A percentile compares a stretch with the other conserved stretches of the same genome.
Conservation (phyloP, 2,113 vertebrate species). For the Aegithalos caudatus region DNA sequence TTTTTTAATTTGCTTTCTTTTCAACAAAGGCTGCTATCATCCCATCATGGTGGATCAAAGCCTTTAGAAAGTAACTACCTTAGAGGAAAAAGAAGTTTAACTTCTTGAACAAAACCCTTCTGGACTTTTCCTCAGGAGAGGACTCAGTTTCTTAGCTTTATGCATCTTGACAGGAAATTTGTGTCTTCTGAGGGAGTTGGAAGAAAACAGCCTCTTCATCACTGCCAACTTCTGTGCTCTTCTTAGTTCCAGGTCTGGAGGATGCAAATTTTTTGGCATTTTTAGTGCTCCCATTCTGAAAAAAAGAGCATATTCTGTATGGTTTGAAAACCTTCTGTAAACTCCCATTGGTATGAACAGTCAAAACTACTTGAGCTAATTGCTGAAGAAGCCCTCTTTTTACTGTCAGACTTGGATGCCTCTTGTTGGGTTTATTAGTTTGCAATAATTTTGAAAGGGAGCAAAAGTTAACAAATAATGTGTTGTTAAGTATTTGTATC, state of each 20-base stretch:
- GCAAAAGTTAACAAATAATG: background rate
- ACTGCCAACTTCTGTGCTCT: background rate
- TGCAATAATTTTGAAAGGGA: background rate
- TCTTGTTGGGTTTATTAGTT: background rate
- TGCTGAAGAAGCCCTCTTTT: background rate
- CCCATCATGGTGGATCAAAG: background rate
- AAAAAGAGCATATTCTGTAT: background rate
- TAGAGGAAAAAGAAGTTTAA: background rate
- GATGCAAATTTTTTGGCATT: background rate
- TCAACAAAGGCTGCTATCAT: background rate
- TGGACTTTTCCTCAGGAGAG: background rate
- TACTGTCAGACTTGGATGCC: background rate
- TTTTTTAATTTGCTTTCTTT: background rate
- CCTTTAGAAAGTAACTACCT: background rate
- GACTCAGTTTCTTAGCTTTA: background rate
- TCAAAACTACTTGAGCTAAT: background rate
- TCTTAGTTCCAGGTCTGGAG: background rate
- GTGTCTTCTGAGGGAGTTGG: background rate
- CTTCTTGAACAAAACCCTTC: background rate
- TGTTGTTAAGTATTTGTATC: background rate
- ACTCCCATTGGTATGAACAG: background rate
- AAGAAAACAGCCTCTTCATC: background rate
- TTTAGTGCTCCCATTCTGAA: background rate
- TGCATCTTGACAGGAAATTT: background rate
- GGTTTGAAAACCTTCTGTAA: background rate